These are phyloP conservation scores for Stichodactyla mertensii DNA, from an alignment of 64 coral and sea anemone genomes.

Conservation along the genomic window DNA sequence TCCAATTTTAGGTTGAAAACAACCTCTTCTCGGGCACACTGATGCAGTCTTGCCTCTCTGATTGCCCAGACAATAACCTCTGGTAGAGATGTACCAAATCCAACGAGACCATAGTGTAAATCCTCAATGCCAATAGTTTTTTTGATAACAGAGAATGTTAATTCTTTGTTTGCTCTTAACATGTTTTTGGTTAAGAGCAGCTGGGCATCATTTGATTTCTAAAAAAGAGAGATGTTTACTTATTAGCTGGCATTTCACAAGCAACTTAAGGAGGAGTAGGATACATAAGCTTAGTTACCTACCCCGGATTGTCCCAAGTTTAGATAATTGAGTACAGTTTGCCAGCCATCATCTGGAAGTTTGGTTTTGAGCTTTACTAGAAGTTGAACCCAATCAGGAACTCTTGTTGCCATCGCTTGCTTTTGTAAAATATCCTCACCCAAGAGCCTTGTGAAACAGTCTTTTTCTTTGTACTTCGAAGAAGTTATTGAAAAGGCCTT, in stretches of 20 bases:
- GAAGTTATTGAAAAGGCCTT: too few relatives aligned
- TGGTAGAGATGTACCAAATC: slow-evolving; percentile 41
- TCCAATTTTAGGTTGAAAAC: slow-evolving; percentile 51
- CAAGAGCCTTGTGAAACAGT: too few relatives aligned
- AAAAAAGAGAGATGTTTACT: slow-evolving; percentile 1
- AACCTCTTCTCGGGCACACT: slow-evolving; percentile 4
- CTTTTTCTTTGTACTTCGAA: too few relatives aligned
- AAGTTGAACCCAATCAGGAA: slow-evolving; percentile 42
- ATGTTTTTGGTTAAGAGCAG: slow-evolving; percentile 46
- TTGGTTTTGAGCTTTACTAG: slow-evolving; percentile 28
- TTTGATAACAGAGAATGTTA: slow-evolving; percentile 44
- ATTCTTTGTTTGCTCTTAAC: slow-evolving; percentile 50
- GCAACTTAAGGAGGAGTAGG: neutral
- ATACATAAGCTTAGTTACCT: neutral
- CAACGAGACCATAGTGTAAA: slow-evolving; percentile 25
- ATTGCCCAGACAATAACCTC: slow-evolving; percentile 50
- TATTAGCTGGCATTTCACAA: neutral
- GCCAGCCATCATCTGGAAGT: slow-evolving; percentile 31
- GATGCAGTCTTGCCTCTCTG: slow-evolving; percentile 30
- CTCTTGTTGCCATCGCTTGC: neutral
- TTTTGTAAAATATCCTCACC: slow-evolving; percentile 1
- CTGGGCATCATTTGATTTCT: slow-evolving; percentile 37
- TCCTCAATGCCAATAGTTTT: slow-evolving; percentile 42
- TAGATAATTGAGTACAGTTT: too few relatives aligned
- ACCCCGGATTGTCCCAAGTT: too few relatives aligned